A percentile compares a stretch with the other conserved stretches of the same genome.
phyloP scores from a whole-genome alignment of 1,140 invertebrate species.

The Leptopilina clavipes region DNA sequence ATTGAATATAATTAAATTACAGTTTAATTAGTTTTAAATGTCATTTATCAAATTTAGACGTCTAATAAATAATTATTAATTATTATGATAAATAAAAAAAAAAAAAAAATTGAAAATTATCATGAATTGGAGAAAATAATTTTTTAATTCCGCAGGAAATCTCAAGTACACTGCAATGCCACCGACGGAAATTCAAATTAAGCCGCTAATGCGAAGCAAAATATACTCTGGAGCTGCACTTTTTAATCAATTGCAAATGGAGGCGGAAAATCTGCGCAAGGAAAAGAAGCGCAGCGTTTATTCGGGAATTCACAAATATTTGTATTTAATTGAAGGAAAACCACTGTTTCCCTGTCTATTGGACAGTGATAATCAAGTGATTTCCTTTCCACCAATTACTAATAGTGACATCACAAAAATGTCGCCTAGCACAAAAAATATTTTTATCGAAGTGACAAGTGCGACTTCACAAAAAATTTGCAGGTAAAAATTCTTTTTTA shows the following conservation, averaged over 20 bases:
- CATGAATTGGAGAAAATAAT: constrained; percentile 26
- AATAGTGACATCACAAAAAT: constrained; percentile 88
- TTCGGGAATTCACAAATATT: constrained; percentile 88
- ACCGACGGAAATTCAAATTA: constrained; percentile 79
- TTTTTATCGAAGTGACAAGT: constrained; percentile 88
- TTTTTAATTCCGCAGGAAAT: constrained; percentile 71
- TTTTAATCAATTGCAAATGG: constrained; percentile 80
- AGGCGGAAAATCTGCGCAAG: constrained; percentile 84
- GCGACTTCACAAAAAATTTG: constrained; percentile 79
- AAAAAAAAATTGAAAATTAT: constrained; percentile 23
- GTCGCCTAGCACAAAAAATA: constrained; percentile 78
- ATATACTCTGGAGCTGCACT: constrained; percentile 80
- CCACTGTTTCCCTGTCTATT: constrained; percentile 82
- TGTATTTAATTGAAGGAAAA: constrained; percentile 86
- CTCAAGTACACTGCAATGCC: constrained; percentile 80
- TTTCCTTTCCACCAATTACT: constrained; percentile 90
- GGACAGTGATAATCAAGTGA: constrained; percentile 78
- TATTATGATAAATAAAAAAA: not conserved
- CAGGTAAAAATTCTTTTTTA: constrained; percentile 66
- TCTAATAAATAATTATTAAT: not conserved
- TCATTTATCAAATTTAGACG: too few relatives aligned
- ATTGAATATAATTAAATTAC: too few relatives aligned
- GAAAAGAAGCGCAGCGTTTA: constrained; percentile 88
- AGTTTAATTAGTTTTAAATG: too few relatives aligned
- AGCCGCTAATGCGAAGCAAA: constrained; percentile 79